phyloP scores from a whole-genome alignment of 1,140 invertebrate genomes.

The Magallana gigas region DNA sequence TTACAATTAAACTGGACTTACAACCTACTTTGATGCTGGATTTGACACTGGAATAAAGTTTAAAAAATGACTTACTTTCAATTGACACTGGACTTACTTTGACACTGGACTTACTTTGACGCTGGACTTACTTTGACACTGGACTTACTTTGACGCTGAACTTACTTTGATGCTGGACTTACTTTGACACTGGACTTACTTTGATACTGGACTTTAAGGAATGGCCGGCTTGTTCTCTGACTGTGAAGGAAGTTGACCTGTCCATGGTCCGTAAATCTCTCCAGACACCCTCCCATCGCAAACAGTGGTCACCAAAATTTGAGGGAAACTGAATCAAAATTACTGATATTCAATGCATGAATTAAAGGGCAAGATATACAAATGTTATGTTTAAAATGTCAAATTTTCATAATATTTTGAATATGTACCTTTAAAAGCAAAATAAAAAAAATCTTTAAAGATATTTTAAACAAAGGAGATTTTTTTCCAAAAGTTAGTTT shows the following conservation, averaged over 20 bases:
- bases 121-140: constrained; percentile 81
- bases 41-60: too few species aligned
- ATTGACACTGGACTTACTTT: background rate
- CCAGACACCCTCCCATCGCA: constrained; percentile 91
- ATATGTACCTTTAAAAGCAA: background rate
- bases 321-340: constrained; percentile 73
- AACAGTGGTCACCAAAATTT: constrained; percentile 82
- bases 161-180: too few species aligned
- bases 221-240: constrained; percentile 91
- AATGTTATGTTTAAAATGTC: background rate
- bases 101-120: background rate
- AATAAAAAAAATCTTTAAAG: too few species aligned
- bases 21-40: too few species aligned
- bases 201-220: constrained; percentile 91
- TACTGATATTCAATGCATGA: too few species aligned
- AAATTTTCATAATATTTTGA: background rate
- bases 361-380: constrained; percentile 19
- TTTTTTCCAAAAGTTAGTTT: background rate
- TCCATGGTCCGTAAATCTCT: constrained; percentile 86
- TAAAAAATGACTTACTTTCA: background rate
- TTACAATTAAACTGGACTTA: too few species aligned
- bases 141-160: constrained; percentile 79
- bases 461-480: too few species aligned
- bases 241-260: constrained; percentile 86
- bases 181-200: constrained; percentile 56